phyloP scores from a whole-genome alignment of 1,140 invertebrate genomes.

The Hirudo medicinalis region DNA sequence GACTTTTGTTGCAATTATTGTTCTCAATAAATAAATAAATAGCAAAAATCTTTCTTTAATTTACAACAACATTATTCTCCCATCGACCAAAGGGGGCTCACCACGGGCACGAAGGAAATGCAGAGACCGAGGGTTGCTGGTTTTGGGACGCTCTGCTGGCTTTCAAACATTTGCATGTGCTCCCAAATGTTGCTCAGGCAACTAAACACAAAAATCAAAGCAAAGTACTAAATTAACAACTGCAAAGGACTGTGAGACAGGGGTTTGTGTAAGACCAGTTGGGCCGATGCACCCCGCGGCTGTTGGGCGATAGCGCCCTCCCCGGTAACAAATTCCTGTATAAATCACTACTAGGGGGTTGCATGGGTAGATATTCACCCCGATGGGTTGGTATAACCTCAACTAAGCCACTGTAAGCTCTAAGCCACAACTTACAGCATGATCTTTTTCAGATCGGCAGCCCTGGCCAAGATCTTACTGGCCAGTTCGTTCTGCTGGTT shows the following conservation, averaged over 20 bases:
- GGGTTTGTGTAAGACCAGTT: too few species aligned
- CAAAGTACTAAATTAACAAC: too few species aligned
- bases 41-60: too few species aligned
- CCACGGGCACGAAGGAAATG: neutral
- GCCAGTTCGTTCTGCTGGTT: neutral
- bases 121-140: neutral
- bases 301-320: too few species aligned
- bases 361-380: neutral
- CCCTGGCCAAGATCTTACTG: neutral
- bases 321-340: neutral
- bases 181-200: conserved; percentile 6
- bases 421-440: neutral
- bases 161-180: neutral
- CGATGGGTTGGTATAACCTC: too few species aligned
- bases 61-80: too few species aligned
- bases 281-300: too few species aligned
- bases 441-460: conserved; percentile 1
- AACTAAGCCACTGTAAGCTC: too few species aligned
- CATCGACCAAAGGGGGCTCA: neutral
- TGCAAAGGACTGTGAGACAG: too few species aligned
- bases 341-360: neutral
- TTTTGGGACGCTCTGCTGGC: neutral
- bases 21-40: too few species aligned
- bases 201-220: neutral
- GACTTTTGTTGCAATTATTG: too few species aligned